These are phyloP conservation scores for Argyra leucocephala DNA, from an alignment of 2,888 invertebrate species.

Conservation along the genomic window DNA sequence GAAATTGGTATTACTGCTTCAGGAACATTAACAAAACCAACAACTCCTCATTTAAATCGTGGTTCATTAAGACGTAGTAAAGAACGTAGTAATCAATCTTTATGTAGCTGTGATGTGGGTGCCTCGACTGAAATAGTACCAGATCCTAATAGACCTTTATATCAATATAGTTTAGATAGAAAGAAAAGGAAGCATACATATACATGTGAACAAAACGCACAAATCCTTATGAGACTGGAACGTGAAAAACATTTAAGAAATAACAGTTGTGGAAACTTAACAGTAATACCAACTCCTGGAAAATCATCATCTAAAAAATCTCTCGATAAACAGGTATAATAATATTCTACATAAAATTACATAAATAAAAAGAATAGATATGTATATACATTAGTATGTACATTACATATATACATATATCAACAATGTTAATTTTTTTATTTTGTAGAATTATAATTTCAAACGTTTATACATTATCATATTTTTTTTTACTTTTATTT, in stretches of 20 bases:
- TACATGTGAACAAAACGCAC: slow-evolving; percentile 46
- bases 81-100: slow-evolving; percentile 42
- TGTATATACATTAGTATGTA: not conserved
- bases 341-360: too few relatives aligned
- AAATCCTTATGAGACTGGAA: slow-evolving; percentile 44
- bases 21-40: slow-evolving; percentile 10
- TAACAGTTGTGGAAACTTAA: slow-evolving; percentile 19
- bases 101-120: slow-evolving; percentile 43
- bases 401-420: too few relatives aligned
- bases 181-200: slow-evolving; percentile 44
- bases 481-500: too few relatives aligned
- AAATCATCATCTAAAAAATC: slow-evolving; percentile 20
- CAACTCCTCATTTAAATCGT: slow-evolving; percentile 27
- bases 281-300: slow-evolving; percentile 10
- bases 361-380: too few relatives aligned
- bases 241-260: slow-evolving; percentile 39
- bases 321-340: slow-evolving; percentile 31
- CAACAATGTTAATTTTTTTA: too few relatives aligned
- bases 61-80: slow-evolving; percentile 39
- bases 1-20: not conserved
- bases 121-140: slow-evolving; percentile 40
- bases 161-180: slow-evolving; percentile 46
- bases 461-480: too few relatives aligned
- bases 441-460: too few relatives aligned
- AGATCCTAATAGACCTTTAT: slow-evolving; percentile 39